Base-by-base conservation (phyloP, 2,113 vertebrate genomes). In the Opisthocomus hoazin region DNA sequence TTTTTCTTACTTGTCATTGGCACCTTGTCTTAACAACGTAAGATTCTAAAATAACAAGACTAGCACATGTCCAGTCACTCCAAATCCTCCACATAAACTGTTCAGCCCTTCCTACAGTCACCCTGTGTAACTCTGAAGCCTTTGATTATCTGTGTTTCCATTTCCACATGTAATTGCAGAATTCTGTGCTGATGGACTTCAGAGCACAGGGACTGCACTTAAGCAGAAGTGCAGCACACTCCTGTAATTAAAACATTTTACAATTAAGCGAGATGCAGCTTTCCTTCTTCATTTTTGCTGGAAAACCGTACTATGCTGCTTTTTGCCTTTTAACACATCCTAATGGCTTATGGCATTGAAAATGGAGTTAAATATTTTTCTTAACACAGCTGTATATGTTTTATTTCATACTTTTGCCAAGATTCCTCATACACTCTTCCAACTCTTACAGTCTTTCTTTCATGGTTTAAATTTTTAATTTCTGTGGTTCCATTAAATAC, bases 381-480 rank as follows among this genome's bases (percentile, higher is more conserved):
- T 90, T 92, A 88, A 87, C 70, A 92, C 83, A 93, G 71, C 32
- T 91, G 85, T 78, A 43, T 83, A 91, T 45, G 10, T 30, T 63
- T 95, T 90, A 90, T 71, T 95, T 91, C 57, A 74, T 45, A 74
- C 36, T 73, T 91, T 84, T 80, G 86, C 51, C 74, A 95, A 87
- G 45, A 80, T 83, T 92, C 90, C 54, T 85, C 80, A 68, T 58
- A 26, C 7, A 30, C 11, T 80, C 54, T 87, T 90, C 69, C 45
- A 93, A 63, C 46, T 46, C 58, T 65, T 90, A 41, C 56, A 93
- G 34, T 30, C 56, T 79, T 73, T 22, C 58, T 86, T 84, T 70
- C 36, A 61, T 54, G 50, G 39, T 76, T 94, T 81, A 70, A 57
- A 88, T 80, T 94, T 87, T 79, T 37, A 50, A 29, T 75, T 93